A percentile compares a stretch with the other conserved stretches of the same genome.
Evolutionary conservation across 2,113 vertebrate species (phyloP).

Genomic region (Onychostoma macrolepis): DNA sequence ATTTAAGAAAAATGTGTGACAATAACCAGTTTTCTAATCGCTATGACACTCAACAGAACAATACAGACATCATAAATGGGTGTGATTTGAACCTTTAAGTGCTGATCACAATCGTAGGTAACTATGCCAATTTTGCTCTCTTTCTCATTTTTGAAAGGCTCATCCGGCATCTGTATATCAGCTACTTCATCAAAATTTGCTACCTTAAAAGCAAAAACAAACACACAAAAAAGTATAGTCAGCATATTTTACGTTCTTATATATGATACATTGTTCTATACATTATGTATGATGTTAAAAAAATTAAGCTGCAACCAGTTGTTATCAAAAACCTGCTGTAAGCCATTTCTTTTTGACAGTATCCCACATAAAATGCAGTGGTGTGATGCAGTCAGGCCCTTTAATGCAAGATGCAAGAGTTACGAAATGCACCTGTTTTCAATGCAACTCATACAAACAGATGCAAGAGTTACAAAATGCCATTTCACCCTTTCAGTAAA

Average conservation of each 20-base stretch:
- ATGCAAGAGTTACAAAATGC: too few relatives aligned
- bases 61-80: neutral
- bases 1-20: neutral
- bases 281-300: too few relatives aligned
- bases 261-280: neutral
- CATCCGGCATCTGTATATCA: slow-evolving; percentile 56
- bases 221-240: too few relatives aligned
- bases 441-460: too few relatives aligned
- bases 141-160: slow-evolving; percentile 20
- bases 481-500: too few relatives aligned
- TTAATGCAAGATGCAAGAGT: neutral
- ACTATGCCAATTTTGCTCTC: slow-evolving; percentile 56
- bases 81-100: slow-evolving; percentile 60
- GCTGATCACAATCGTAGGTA: slow-evolving; percentile 44
- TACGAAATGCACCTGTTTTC: too few relatives aligned
- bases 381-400: neutral
- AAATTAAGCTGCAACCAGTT: neutral
- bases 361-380: neutral
- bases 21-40: neutral
- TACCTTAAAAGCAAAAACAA: slow-evolving; percentile 13
- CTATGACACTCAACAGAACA: neutral
- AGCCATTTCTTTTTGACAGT: neutral
- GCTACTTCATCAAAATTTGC: neutral
- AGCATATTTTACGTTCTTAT: neutral
- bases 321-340: neutral